Conservation (phyloP, 53 echinoderm and acorn worm species). For the Arbacia lixula region DNA sequence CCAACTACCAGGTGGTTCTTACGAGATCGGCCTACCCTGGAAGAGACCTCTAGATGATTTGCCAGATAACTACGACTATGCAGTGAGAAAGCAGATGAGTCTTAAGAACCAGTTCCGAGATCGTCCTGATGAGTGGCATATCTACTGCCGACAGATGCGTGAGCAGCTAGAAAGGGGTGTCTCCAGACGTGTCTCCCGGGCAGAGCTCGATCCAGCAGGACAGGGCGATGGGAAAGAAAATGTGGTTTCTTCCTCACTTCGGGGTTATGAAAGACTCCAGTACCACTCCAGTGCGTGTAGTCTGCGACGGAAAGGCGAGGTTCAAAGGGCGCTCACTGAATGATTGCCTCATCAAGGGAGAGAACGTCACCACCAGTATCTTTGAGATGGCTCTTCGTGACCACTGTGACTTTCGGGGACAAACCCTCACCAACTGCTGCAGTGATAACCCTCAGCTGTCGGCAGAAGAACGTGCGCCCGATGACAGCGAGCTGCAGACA, state of each 20-base stretch:
- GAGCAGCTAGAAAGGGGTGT: slow-evolving; percentile 62
- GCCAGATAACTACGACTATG: slow-evolving; percentile 70
- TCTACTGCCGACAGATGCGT: slow-evolving; percentile 70
- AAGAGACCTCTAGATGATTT: slow-evolving; percentile 64
- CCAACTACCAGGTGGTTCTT: slow-evolving; percentile 66
- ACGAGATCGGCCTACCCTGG: slow-evolving; percentile 74
- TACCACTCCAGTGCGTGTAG: slow-evolving; percentile 70
- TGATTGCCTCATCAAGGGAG: slow-evolving; percentile 64
- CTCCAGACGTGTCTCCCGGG: slow-evolving; percentile 45
- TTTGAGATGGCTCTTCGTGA: slow-evolving; percentile 68
- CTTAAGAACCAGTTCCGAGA: slow-evolving; percentile 70
- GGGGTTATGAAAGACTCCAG: slow-evolving; percentile 68
- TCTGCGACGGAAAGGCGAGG: slow-evolving; percentile 65
- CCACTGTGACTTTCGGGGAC: slow-evolving; percentile 79
- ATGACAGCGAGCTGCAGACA: slow-evolving; percentile 39
- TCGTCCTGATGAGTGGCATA: slow-evolving; percentile 43
- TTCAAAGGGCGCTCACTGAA: slow-evolving; percentile 67
- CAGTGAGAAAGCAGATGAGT: slow-evolving; percentile 59
- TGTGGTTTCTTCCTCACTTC: slow-evolving; percentile 79
- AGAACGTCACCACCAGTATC: slow-evolving; percentile 61
- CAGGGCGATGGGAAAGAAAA: slow-evolving; percentile 48
- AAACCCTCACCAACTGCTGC: slow-evolving; percentile 84
- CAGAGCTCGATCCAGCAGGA: slow-evolving; percentile 50
- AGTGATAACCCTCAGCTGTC: slow-evolving; percentile 72
- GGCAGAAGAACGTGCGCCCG: slow-evolving; percentile 28